Evolutionary conservation across 1,140 invertebrate species (phyloP), one percentile per base, ranked within the genome.

Genomic region (Listronotus oregonensis): DNA sequence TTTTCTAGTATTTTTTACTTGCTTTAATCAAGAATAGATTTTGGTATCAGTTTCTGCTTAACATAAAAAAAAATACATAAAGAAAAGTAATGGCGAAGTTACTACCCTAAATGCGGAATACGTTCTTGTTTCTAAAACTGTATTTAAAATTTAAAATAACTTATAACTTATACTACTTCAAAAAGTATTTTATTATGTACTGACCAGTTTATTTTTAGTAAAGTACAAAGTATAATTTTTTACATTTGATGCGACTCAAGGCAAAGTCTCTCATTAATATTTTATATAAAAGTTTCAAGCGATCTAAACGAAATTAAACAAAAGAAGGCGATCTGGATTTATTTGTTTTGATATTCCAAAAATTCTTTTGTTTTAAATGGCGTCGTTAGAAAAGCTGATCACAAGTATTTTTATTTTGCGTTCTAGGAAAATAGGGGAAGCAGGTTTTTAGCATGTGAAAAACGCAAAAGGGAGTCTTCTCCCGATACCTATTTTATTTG

Each of bases 1-100:
- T 50, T 50, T 21, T n/a, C 18, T 50, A 50, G 47, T 46, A 42
- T 42, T 42, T 42, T n/a, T n/a, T n/a, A n/a, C n/a, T n/a, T n/a
- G n/a, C n/a, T n/a, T n/a, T n/a, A n/a, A n/a, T n/a, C n/a, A n/a
- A n/a, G n/a, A n/a, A n/a, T n/a, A n/a, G n/a, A n/a, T n/a, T n/a
- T n/a, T n/a, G n/a, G n/a, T n/a, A n/a, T n/a, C n/a, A n/a, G n/a
- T n/a, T n/a, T n/a, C n/a, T n/a, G n/a, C n/a, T n/a, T n/a, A n/a
- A n/a, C n/a, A n/a, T n/a, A n/a, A n/a, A n/a, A n/a, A n/a, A n/a
- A n/a, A n/a, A n/a, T n/a, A n/a, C n/a, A n/a, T n/a, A n/a, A n/a
- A n/a, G n/a, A n/a, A n/a, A n/a, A n/a, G n/a, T n/a, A n/a, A n/a
- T n/a, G n/a, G n/a, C n/a, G n/a, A n/a, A n/a, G n/a, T n/a, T n/a